phyloP scores from a whole-genome alignment of 2,797 vertebrate species.

The Hapalemur alaotrensis region DNA sequence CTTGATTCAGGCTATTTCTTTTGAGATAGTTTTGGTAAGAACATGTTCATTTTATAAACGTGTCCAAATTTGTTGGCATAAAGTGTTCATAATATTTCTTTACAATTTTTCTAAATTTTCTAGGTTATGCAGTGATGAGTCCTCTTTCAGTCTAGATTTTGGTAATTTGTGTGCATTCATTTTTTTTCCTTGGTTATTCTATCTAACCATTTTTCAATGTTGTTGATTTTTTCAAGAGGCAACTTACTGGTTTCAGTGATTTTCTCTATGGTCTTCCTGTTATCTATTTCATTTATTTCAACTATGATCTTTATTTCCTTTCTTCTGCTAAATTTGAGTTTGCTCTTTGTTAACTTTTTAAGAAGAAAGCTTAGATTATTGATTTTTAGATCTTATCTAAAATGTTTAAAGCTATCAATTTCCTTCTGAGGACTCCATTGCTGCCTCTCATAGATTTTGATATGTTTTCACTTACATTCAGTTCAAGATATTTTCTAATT shows the following conservation, averaged over 20 bases:
- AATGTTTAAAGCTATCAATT: background rate
- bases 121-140: background rate
- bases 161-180: background rate
- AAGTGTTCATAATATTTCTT: background rate
- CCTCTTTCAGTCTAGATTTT: background rate
- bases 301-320: background rate
- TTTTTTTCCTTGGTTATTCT: background rate
- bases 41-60: background rate
- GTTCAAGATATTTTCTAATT: conserved; percentile 4
- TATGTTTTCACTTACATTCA: background rate
- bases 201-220: background rate
- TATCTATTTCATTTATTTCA: background rate
- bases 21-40: background rate
- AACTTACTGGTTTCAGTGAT: background rate
- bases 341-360: background rate
- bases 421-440: background rate
- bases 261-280: background rate
- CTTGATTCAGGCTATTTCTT: background rate
- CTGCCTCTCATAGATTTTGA: background rate
- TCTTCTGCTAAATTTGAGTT: background rate
- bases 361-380: background rate
- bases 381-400: background rate
- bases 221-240: background rate
- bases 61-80: background rate
- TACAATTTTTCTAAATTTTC: background rate